Base-by-base conservation (phyloP, 2,113 vertebrate genomes). In the Laticauda laticaudata region DNA sequence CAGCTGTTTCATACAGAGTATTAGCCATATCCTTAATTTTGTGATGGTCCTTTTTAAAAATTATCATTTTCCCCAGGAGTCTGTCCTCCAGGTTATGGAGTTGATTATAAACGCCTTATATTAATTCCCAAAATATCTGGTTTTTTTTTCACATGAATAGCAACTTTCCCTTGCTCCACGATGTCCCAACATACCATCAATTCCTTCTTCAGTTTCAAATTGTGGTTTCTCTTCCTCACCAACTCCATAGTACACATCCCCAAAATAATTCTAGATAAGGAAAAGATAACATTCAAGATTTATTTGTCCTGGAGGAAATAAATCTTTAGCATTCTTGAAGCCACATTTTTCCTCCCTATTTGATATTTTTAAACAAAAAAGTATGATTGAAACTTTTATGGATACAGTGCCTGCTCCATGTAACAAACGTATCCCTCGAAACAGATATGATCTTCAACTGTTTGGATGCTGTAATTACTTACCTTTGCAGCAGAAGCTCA, bases 141-240 rank as follows among this genome's bases (percentile, higher is more conserved):
- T 2, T 15, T n/a, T 53, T 34, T 48, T 88, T 18, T n/a, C 15
- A n/a, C 4, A 91, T 18, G 14, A 12, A n/a, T 21, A 43, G 11
- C n/a, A n/a, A 18, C 8, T 1, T 45, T 1, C 8, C 23, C 81
- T 1, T 1, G 1, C 5, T 6, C 3, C 6, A 43, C 8, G 9
- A 69, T 48, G 4, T 43, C 3, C 9, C 7, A 92, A 96, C 95
- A 7, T 91, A 99, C 98, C 98, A 56, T 98, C 98, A 0, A 97
- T 87, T 20, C 98, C 98, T 0, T 98, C 98, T 1, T 98, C 98
- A 6, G 98, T 97, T 39, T 98, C 98, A 97, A 99, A 99, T 93
- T 98, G 98, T 2, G 99, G 99, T 95, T 99, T 99, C 94, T 98
- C 98, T 2, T 96, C 97, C 56, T 99, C 98, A 0, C 88, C 92